Evolutionary conservation across 2,113 vertebrate species (phyloP).

Genomic region (Pangasianodon hypophthalmus): DNA sequence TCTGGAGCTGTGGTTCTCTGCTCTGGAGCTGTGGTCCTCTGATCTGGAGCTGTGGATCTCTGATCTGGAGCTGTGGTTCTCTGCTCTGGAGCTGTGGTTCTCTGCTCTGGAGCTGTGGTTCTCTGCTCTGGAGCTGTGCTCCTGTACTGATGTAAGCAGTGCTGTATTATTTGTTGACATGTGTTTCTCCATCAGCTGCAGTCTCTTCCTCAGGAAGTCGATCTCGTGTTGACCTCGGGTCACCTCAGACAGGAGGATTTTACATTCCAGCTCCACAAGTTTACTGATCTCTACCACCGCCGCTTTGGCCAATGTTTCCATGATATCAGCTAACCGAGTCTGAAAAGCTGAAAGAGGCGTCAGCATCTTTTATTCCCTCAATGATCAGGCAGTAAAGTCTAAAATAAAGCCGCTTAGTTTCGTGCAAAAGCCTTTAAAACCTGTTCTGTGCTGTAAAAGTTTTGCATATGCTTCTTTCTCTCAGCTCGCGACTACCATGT

Average conservation of each 20-base stretch:
- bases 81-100: not conserved
- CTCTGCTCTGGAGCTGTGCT: not conserved
- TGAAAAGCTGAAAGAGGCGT: conserved; percentile 71
- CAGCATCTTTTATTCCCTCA: conserved; percentile 53
- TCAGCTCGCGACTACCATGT: conserved; percentile 5
- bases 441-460: not conserved
- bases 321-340: conserved; percentile 71
- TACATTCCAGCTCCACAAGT: conserved; percentile 73
- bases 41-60: not conserved
- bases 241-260: conserved; percentile 72
- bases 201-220: conserved; percentile 67
- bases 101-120: not conserved
- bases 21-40: not conserved
- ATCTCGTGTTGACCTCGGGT: conserved; percentile 72
- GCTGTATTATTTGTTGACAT: conserved; percentile 53
- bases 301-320: conserved; percentile 73
- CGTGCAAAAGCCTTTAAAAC: not conserved
- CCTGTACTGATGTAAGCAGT: conserved; percentile 2
- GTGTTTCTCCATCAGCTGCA: conserved; percentile 73
- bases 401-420: too few relatives aligned
- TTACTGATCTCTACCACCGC: conserved; percentile 74
- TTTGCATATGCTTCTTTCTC: not conserved
- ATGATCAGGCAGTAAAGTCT: not conserved
- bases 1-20: not conserved
- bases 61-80: not conserved